Evolutionary conservation across 2,888 invertebrate species (phyloP).

Genomic region (Onthophagus sagittarius): DNA sequence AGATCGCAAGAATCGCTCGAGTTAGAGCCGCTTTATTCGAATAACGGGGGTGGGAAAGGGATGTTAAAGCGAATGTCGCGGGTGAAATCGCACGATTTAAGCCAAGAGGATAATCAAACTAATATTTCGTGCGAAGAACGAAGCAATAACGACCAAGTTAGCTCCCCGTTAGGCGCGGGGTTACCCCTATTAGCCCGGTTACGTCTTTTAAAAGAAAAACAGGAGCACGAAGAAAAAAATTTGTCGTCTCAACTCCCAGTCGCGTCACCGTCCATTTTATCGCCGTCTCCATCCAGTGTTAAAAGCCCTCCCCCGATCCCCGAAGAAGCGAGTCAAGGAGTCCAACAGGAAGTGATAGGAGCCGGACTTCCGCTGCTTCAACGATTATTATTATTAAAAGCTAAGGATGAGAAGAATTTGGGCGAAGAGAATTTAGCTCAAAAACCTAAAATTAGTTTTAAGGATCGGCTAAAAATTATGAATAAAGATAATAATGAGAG

Average conservation of each 20-base stretch:
- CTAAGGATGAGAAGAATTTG: constrained; percentile 59
- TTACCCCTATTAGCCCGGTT: constrained; percentile 74
- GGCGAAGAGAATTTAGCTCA: constrained; percentile 22
- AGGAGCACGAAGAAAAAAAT: constrained; percentile 57
- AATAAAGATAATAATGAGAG: constrained; percentile 37
- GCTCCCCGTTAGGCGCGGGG: constrained; percentile 79
- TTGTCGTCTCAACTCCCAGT: constrained; percentile 44
- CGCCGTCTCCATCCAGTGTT: constrained; percentile 58
- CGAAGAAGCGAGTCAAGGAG: constrained; percentile 19
- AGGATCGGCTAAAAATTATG: constrained; percentile 38
- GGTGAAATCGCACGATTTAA: constrained; percentile 69
- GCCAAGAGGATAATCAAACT: constrained; percentile 45
- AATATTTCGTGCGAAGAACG: constrained; percentile 43
- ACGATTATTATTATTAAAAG: constrained; percentile 69
- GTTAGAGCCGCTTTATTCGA: constrained; percentile 56
- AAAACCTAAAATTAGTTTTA: constrained; percentile 29
- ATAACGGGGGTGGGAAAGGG: constrained; percentile 51
- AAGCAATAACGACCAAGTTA: constrained; percentile 44
- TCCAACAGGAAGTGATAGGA: constrained; percentile 58
- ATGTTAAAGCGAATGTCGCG: constrained; percentile 69
- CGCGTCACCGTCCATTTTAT: constrained; percentile 54
- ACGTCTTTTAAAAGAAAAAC: constrained; percentile 77
- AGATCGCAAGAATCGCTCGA: constrained; percentile 59
- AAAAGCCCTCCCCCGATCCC: constrained; percentile 51
- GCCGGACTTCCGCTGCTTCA: constrained; percentile 71